Percentiles rank a stretch among this genome's conserved stretches.
Conservation (phyloP, 2,797 vertebrate genomes). For the Gallinago solitaria region DNA sequence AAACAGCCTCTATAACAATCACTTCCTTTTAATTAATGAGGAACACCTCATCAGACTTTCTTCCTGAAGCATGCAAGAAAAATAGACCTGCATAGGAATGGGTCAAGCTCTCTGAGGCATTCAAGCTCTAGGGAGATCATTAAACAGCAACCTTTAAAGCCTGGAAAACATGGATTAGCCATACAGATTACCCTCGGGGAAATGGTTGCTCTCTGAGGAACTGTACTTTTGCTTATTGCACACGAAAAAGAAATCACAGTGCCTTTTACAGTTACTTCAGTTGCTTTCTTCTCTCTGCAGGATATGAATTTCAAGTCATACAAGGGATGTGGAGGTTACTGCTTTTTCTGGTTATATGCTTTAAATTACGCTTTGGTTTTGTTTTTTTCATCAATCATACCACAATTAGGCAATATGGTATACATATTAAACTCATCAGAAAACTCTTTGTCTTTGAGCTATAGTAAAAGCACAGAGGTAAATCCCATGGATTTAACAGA, state of each 20-base stretch:
- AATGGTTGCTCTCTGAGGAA: neutral
- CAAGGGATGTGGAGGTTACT: neutral
- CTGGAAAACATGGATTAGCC: neutral
- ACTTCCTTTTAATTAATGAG: neutral
- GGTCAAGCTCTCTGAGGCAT: neutral
- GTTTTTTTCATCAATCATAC: neutral
- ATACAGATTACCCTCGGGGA: neutral
- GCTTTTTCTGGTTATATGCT: neutral
- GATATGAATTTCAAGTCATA: neutral
- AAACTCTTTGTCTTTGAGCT: neutral
- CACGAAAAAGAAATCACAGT: neutral
- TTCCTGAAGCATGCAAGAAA: neutral
- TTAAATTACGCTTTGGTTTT: neutral
- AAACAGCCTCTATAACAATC: neutral
- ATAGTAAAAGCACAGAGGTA: neutral
- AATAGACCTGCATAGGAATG: neutral
- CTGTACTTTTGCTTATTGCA: neutral
- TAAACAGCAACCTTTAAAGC: neutral
- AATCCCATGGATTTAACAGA: neutral
- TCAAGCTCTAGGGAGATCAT: neutral
- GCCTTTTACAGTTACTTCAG: neutral
- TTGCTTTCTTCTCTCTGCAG: neutral
- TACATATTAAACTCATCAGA: neutral
- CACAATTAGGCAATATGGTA: neutral
- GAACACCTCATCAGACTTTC: neutral